A percentile compares a stretch with the other conserved stretches of the same genome.
Evolutionary conservation across 2,113 vertebrate genomes (phyloP).

Genomic region (Lasiurus cinereus): DNA sequence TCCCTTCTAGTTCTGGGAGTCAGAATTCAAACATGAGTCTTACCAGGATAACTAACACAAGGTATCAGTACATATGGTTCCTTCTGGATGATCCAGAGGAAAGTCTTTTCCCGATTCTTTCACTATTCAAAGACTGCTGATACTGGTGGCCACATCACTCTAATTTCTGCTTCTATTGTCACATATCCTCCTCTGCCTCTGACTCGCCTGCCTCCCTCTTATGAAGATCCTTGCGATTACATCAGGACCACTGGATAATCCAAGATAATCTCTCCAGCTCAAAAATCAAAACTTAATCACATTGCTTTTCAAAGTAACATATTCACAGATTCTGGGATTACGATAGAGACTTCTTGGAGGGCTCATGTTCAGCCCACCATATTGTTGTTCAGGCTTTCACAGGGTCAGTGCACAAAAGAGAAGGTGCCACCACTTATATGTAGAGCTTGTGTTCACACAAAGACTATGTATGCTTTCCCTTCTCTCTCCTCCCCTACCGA

Average conservation of each 20-base stretch:
- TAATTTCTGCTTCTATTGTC: neutral
- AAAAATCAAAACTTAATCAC: conserved; percentile 20
- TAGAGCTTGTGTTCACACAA: neutral
- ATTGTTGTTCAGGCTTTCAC: neutral
- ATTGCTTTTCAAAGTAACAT: neutral
- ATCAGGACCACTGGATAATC: neutral
- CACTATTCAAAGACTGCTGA: neutral
- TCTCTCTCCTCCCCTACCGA: neutral
- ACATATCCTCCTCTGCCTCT: neutral
- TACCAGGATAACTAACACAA: neutral
- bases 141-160: neutral
- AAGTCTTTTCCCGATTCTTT: neutral
- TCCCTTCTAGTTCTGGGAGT: neutral
- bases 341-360: neutral
- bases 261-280: neutral
- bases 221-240: neutral
- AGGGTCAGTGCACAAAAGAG: neutral
- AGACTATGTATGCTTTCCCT: neutral
- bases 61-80: neutral
- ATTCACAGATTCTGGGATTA: neutral
- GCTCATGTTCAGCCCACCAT: neutral
- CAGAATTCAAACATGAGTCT: neutral
- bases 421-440: neutral
- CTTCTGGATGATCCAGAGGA: neutral
- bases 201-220: neutral